Base-by-base conservation (phyloP, 1,140 invertebrate genomes). In the Pachypeltis micranthus region DNA sequence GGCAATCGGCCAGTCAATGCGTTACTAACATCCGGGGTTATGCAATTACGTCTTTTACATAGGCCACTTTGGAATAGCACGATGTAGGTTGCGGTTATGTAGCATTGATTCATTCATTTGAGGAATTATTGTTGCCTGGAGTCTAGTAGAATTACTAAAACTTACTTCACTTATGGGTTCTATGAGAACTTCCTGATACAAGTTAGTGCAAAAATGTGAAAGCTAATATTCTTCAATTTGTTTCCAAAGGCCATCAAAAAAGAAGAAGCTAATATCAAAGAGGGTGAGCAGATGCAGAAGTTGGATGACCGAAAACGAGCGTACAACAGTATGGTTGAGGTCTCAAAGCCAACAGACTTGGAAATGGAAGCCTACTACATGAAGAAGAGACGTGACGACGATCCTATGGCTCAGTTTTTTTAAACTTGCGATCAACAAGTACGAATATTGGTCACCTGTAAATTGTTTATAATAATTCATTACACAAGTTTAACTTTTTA, bases 361-460 rank as follows among this genome's bases (percentile, higher is more conserved):
- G 91, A 98, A 75, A 85, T 96, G 72, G 94, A 97, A 75, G 93
- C 93, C 1, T 97, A 89, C 77, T 83, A 86, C 67, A 86, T 93
- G 78, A 96, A 93, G 73, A 81, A 88, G 25, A 76, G 79, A 62
- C 76, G 91, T 31, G 84, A 85, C 1, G 93, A 96, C 64, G 94
- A 98, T 78, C 94, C 94, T 0, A 96, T 98, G 93, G 80, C 81
- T 51, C 79, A 87, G 65, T 88, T 90, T 54, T 56, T 62, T 14
- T 65, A 62, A 60, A 57, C 23, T 51, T 10, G 7, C 31, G 31
- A 39, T 16, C 31, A 39, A 7, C 51, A 54, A n/a, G n/a, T n/a
- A n/a, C n/a, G n/a, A n/a, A n/a, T n/a, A n/a, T n/a, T n/a, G n/a
- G n/a, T n/a, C n/a, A n/a, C n/a, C n/a, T n/a, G n/a, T n/a, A n/a